Percentiles rank a stretch among this genome's conserved stretches.
These are phyloP conservation scores for Drosophila littoralis DNA, from an alignment of 1,140 invertebrate species.

Conservation along the genomic window DNA sequence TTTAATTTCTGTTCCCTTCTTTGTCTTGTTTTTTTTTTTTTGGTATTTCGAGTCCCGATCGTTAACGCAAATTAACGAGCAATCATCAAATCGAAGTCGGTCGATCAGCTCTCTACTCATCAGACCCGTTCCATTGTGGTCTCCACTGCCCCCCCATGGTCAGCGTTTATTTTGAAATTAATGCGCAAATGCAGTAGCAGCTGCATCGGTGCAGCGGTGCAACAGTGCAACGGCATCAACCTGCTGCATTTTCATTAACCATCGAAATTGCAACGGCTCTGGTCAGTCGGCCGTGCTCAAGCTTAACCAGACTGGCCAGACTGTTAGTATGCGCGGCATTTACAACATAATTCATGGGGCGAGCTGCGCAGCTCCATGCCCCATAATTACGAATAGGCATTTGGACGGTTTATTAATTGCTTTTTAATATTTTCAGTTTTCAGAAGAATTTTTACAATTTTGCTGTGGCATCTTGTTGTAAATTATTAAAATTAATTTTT, in stretches of 20 bases:
- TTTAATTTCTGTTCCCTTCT: neutral
- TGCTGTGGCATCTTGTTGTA: slow-evolving; percentile 47
- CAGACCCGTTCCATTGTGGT: slow-evolving; percentile 29
- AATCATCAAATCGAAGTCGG: slow-evolving; percentile 80
- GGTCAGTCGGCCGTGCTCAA: slow-evolving; percentile 14
- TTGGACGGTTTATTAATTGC: slow-evolving; percentile 73
- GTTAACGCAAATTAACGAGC: slow-evolving; percentile 84
- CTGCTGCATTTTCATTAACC: slow-evolving; percentile 79
- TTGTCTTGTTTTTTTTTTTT: slow-evolving; percentile 16
- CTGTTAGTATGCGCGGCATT: slow-evolving; percentile 67
- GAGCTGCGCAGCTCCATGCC: slow-evolving; percentile 17
- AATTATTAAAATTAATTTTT: slow-evolving; percentile 77
- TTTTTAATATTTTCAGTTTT: slow-evolving; percentile 73
- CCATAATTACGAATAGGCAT: slow-evolving; percentile 71
- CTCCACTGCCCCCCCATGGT: slow-evolving; percentile 30
- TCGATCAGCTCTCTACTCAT: slow-evolving; percentile 21
- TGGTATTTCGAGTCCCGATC: slow-evolving; percentile 48
- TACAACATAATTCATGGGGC: slow-evolving; percentile 77
- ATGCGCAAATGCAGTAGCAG: slow-evolving; percentile 47
- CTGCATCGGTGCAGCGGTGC: slow-evolving; percentile 14
- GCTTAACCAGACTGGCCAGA: slow-evolving; percentile 8
- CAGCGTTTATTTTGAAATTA: slow-evolving; percentile 79
- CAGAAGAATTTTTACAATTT: slow-evolving; percentile 62
- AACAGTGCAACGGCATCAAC: slow-evolving; percentile 31
- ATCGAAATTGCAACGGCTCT: slow-evolving; percentile 68